These are phyloP conservation scores for Clarias fuscus DNA, from an alignment of 2,797 vertebrate genomes.

Conservation along the genomic window DNA sequence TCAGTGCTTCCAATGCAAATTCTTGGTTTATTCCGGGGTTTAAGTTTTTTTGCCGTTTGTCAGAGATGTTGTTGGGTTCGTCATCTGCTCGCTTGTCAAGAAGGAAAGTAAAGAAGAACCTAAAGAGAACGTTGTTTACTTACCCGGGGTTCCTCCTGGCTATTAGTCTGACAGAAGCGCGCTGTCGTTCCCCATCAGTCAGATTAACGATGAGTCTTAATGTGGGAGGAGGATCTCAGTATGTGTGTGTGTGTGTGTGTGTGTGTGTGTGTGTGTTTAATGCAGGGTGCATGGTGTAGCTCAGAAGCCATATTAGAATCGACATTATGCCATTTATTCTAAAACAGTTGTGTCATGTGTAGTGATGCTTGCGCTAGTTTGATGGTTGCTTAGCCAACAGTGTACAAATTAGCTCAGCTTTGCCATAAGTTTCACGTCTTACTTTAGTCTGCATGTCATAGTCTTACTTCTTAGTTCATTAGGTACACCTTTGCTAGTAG, in stretches of 20 bases:
- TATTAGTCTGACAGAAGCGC: slow-evolving; percentile 1
- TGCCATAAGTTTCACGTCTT: too few relatives aligned
- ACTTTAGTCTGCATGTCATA: too few relatives aligned
- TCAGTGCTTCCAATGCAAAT: background rate
- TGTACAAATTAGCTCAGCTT: too few relatives aligned
- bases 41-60: background rate
- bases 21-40: background rate
- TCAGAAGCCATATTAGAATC: background rate
- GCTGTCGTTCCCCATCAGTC: background rate
- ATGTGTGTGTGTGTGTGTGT: background rate
- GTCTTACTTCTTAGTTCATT: too few relatives aligned
- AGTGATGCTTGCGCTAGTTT: too few relatives aligned
- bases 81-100: background rate
- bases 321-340: background rate
- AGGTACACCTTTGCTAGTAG: too few relatives aligned
- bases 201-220: background rate
- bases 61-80: background rate
- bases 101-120: background rate
- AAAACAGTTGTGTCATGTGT: background rate
- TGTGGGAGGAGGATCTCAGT: background rate
- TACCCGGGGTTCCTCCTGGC: background rate
- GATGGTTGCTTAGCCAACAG: background rate
- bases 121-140: background rate
- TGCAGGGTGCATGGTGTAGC: background rate
- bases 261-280: background rate